Base-by-base conservation (phyloP, 2,888 invertebrate species). In the Yponomeuta cagnagella region DNA sequence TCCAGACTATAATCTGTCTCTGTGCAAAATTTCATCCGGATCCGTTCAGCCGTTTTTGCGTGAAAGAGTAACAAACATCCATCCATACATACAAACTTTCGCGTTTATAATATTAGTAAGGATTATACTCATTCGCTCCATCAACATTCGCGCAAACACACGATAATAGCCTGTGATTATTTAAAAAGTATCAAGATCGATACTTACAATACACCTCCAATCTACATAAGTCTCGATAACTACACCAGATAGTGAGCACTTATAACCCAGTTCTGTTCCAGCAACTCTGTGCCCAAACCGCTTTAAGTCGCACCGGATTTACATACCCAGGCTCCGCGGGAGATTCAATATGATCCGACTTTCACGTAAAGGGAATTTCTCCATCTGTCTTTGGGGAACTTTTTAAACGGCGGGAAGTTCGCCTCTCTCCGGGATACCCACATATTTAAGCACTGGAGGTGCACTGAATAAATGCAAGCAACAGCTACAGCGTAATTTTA, bases 271-370 rank as follows among this genome's bases (percentile, higher is more conserved):
- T 58, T 58, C 52, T 58, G 52, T 58, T 12, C 15, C 15, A 58
- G 8, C 15, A 15, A 15, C 52, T 58, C 52, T 58, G 52, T 58
- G 52, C 52, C 52, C 48, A n/a, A 58, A 68, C 68, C 30, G 68
- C 68, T 68, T 68, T 9, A 68, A 68, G 52, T 68, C 68, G 68
- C 68, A 68, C 30, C 43, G 31, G 48, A 68, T 68, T 68, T 68
- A 68, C 68, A 68, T 68, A 68, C 52, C 31, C 68, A 48, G 4
- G 10, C 65, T 30, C 65, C 30, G 23, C 31, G 31, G 30, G 43
- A 48, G n/a, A 23, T 68, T 68, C 68, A 68, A 68, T 68, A 68
- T 68, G 68, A 43, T 48, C 43, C 33, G 30, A 30, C 2, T 30
- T 68, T 48, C 68, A 23, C 33, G 48, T n/a, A 48, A 37, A 15